A percentile compares a stretch with the other conserved stretches of the same genome.
These are phyloP conservation scores for Acomys russatus DNA, from an alignment of 2,797 vertebrate species.

Conservation along the genomic window DNA sequence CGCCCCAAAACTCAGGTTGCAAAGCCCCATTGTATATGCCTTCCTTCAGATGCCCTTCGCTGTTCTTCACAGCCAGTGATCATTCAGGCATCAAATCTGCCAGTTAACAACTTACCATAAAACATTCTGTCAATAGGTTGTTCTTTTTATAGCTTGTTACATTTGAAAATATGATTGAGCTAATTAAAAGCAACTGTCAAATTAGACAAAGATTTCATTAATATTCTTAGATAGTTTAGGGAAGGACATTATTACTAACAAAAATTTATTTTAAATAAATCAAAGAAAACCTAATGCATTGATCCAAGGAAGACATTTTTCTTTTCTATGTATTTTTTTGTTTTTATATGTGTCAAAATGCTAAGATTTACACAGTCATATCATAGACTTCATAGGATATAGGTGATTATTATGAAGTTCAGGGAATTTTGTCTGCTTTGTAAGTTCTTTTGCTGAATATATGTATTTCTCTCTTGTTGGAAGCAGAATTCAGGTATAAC, in stretches of 20 bases:
- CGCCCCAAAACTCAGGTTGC: not conserved
- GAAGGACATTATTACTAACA: conserved; percentile 74
- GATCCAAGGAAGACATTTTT: not conserved
- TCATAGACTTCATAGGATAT: not conserved
- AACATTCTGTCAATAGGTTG: conserved; percentile 73
- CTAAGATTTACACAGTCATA: conserved; percentile 29
- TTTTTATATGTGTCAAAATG: not conserved
- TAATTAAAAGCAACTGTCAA: conserved; percentile 82
- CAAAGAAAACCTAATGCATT: conserved; percentile 66
- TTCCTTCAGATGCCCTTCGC: conserved; percentile 65
- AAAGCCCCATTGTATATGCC: conserved; percentile 36
- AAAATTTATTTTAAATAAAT: not conserved
- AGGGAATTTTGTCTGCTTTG: conserved; percentile 32
- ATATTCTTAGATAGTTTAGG: conserved; percentile 65
- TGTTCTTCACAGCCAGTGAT: conserved; percentile 34
- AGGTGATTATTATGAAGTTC: not conserved
- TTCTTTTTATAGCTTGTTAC: conserved; percentile 63
- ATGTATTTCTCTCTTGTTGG: not conserved
- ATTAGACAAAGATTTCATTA: conserved; percentile 79
- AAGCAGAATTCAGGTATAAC: conserved; percentile 10
- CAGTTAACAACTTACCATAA: conserved; percentile 73
- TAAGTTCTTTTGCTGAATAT: not conserved
- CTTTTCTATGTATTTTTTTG: conserved; percentile 1
- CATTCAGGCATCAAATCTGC: conserved; percentile 64
- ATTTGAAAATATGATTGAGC: conserved; percentile 77